Conservation (phyloP, 2,888 invertebrate species). For the Oligia strigilis region DNA sequence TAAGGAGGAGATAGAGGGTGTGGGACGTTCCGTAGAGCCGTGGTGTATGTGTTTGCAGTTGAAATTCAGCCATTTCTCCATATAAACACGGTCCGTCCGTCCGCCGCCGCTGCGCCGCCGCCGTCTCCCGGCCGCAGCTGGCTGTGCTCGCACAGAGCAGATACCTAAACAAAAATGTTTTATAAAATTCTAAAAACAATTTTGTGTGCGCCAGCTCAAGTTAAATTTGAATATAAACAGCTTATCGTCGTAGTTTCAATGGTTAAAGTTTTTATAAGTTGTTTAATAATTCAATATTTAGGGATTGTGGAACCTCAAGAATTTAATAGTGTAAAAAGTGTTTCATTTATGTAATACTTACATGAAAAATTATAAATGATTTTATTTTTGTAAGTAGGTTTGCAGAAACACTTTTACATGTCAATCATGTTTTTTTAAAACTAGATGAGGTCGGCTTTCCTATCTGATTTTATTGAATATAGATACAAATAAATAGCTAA, state of each 20-base stretch:
- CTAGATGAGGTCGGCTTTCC: too few species aligned
- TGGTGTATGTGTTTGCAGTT: constrained; percentile 68
- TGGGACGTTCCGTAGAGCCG: constrained; percentile 2
- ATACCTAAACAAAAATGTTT: constrained; percentile 58
- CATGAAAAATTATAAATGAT: too few species aligned
- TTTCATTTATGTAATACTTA: background rate
- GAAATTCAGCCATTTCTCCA: constrained; percentile 72
- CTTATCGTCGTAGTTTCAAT: constrained; percentile 27
- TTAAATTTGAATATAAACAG: constrained; percentile 47
- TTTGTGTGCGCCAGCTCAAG: constrained; percentile 29
- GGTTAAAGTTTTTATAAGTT: constrained; percentile 14
- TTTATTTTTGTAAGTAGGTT: too few species aligned
- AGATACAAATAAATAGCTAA: too few species aligned
- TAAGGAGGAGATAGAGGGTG: constrained; percentile 27
- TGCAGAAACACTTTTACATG: too few species aligned
- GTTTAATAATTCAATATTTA: background rate
- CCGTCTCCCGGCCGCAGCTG: constrained; percentile 57
- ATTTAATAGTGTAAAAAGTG: background rate
- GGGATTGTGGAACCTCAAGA: background rate
- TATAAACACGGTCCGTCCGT: constrained; percentile 67
- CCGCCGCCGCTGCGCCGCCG: background rate
- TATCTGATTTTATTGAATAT: too few species aligned
- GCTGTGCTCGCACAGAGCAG: constrained; percentile 47
- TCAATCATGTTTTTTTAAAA: too few species aligned
- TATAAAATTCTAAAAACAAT: constrained; percentile 50